Percentiles rank a stretch among this genome's conserved stretches.
phyloP scores from a whole-genome alignment of 2,888 invertebrate genomes.

The Leucania comma region DNA sequence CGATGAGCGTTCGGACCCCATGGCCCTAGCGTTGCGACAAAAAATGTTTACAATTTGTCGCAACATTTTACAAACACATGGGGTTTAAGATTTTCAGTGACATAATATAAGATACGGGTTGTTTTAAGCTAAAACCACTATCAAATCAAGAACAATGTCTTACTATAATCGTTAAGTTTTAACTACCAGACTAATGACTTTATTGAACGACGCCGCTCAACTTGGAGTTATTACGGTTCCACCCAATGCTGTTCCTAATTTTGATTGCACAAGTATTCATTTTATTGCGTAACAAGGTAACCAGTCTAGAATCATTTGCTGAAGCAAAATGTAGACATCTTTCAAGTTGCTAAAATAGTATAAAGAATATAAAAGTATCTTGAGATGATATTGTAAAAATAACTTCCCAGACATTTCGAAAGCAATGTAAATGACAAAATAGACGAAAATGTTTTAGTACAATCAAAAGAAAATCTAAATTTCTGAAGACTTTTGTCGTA shows the following conservation, averaged over 20 bases:
- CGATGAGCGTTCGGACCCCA: too few species aligned
- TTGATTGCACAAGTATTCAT: conserved; percentile 3
- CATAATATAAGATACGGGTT: too few species aligned
- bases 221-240: conserved; percentile 8
- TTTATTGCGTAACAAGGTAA: conserved; percentile 6
- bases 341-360: background rate
- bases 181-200: conserved; percentile 11
- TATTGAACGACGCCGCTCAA: conserved; percentile 8
- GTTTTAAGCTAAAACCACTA: too few species aligned
- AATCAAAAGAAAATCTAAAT: conserved; percentile 13
- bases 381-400: conserved; percentile 3
- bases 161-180: conserved; percentile 6
- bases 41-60: too few species aligned
- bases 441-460: background rate
- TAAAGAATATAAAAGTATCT: background rate
- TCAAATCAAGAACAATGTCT: conserved; percentile 1
- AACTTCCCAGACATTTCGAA: background rate
- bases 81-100: too few species aligned
- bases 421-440: background rate
- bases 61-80: too few species aligned
- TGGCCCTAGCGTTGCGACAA: too few species aligned
- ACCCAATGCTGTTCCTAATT: conserved; percentile 3
- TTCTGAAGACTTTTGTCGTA: conserved; percentile 15
- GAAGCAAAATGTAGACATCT: too few species aligned
- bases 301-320: background rate